Base-by-base conservation (phyloP, 2,797 vertebrate species). In the Cossypha dichroa region DNA sequence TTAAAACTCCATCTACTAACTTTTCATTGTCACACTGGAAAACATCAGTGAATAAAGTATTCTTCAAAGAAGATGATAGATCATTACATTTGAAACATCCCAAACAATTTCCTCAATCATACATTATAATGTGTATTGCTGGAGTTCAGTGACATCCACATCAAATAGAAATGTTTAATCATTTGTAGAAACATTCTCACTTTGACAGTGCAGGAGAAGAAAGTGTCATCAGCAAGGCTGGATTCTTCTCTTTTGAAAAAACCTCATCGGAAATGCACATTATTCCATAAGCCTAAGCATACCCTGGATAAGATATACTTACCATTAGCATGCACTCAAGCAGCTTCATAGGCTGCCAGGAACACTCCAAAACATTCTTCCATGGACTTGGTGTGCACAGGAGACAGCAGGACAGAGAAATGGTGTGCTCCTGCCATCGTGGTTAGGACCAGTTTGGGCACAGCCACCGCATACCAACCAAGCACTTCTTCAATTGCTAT, bases 371-470 rank as follows among this genome's bases (percentile, higher is more conserved):
- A n/a, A 23, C 34, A 49, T 25, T 34, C 31, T 63, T 73, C 25
- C 22, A 48, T 0, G 2, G 64, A 40, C 10, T 40, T 41, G 36
- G 15, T 68, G 46, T 4, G 43, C n/a, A 11, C 0, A 72, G 54
- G 28, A 77, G 28, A 58, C 14, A 55, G 59, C 11, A 69, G 59
- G 64, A 66, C 25, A 62, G 25, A 85, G 29, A 15, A 64, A 40
- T 0, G 12, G 5, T 1, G 6, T 26, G 18, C 28, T 78, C n/a
- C 45, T 68, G 36, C 49, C 85, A 7, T 7, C 0, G 0, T 17
- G 28, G 25, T 33, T 48, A 73, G 49, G 23, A 67, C 16, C 0
- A 0, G 10, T 9, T 23, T 21, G n/a, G 67, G 52, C 17, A 73
- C n/a, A 90, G 29, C 17, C 36, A 58, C 23, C 2, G 1, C 0